Percentiles rank a stretch among this genome's conserved stretches.
Evolutionary conservation across 2,888 invertebrate genomes (phyloP).

Genomic region (Pollenia amentaria): DNA sequence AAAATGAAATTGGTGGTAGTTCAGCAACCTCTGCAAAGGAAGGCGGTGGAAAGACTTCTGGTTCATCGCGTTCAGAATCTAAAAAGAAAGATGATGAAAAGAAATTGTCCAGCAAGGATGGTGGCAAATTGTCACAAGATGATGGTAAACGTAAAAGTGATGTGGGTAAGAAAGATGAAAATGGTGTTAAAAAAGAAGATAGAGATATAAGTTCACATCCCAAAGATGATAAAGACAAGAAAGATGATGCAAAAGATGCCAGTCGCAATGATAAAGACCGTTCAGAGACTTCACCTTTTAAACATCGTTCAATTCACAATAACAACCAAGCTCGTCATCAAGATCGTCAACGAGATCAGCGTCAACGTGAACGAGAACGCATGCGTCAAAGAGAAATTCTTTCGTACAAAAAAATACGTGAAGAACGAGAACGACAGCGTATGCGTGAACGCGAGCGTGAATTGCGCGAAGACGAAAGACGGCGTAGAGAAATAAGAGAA

Average conservation of each 20-base stretch:
- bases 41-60: slow-evolving; percentile 75
- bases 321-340: slow-evolving; percentile 75
- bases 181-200: slow-evolving; percentile 66
- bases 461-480: slow-evolving; percentile 90
- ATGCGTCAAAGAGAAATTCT: slow-evolving; percentile 87
- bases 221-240: slow-evolving; percentile 69
- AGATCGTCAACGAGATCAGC: slow-evolving; percentile 80
- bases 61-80: slow-evolving; percentile 68
- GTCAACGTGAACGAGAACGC: slow-evolving; percentile 79
- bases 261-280: slow-evolving; percentile 71
- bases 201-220: slow-evolving; percentile 68
- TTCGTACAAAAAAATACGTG: slow-evolving; percentile 92
- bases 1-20: slow-evolving; percentile 85
- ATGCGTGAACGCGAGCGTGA: slow-evolving; percentile 92
- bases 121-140: slow-evolving; percentile 73
- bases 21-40: slow-evolving; percentile 77
- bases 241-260: slow-evolving; percentile 64
- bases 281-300: slow-evolving; percentile 72
- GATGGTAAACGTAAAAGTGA: slow-evolving; percentile 75
- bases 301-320: slow-evolving; percentile 58
- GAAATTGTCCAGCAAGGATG: slow-evolving; percentile 69
- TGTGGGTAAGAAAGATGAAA: slow-evolving; percentile 74
- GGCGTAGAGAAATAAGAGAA: slow-evolving; percentile 92
- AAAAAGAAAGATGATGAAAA: slow-evolving; percentile 82
- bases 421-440: slow-evolving; percentile 91